Conservation (phyloP, 2,113 vertebrate genomes). For the Oncorhynchus kisutch region DNA sequence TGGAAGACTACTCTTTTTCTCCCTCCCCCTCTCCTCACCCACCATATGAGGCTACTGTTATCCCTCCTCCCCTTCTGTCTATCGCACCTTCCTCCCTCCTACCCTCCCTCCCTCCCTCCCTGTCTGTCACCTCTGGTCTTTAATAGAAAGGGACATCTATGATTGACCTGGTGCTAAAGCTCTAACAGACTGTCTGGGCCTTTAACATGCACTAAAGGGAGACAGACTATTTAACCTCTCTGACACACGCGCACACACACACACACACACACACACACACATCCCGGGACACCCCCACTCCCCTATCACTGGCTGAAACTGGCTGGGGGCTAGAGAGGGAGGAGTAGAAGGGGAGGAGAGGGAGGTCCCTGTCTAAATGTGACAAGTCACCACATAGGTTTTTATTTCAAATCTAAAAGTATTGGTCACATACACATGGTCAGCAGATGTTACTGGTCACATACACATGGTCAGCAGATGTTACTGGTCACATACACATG, state of each 20-base stretch:
- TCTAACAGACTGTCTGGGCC: slow-evolving; percentile 64
- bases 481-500: no score
- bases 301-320: slow-evolving; percentile 50
- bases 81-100: not conserved
- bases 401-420: not conserved
- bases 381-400: slow-evolving; percentile 39
- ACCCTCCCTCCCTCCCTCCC: not conserved
- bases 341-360: slow-evolving; percentile 15
- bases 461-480: no score
- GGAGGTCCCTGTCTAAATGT: slow-evolving; percentile 29
- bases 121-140: slow-evolving; percentile 58
- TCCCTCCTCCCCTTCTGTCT: not conserved
- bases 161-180: slow-evolving; percentile 59
- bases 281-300: slow-evolving; percentile 4
- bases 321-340: not conserved
- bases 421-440: no score
- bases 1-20: not conserved
- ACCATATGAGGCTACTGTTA: not conserved
- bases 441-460: no score
- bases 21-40: not conserved
- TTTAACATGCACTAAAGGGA: slow-evolving; percentile 59
- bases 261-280: slow-evolving; percentile 6
- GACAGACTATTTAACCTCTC: slow-evolving; percentile 67
- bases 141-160: slow-evolving; percentile 61
- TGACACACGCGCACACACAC: not conserved